Conservation (phyloP, 37 sponge, comb jelly and placozoan species). For the Amphimedon queenslandica region DNA sequence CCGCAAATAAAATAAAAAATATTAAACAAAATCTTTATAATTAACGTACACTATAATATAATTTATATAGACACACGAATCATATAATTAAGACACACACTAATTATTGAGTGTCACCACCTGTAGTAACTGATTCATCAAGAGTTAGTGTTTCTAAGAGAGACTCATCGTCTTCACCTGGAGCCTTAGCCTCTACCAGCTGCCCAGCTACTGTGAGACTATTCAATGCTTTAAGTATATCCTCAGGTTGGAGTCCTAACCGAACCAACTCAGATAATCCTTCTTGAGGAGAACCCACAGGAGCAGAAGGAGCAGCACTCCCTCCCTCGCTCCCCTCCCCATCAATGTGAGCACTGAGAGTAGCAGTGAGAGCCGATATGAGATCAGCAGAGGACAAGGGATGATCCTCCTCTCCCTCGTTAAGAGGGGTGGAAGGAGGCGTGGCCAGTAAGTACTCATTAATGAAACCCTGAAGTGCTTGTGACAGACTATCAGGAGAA, state of each 20-base stretch:
- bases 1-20: no score
- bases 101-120: no score
- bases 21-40: no score
- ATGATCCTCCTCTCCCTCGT: not conserved
- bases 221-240: constrained; percentile 43
- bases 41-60: no score
- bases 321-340: not conserved
- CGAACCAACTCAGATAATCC: constrained; percentile 24
- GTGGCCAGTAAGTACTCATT: constrained; percentile 7
- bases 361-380: constrained; percentile 33
- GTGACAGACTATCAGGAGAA: not conserved
- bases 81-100: no score
- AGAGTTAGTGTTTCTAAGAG: no score
- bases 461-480: not conserved
- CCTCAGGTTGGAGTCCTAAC: constrained; percentile 47
- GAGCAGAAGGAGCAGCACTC: constrained; percentile 23
- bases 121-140: no score
- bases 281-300: constrained; percentile 38
- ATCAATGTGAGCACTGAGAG: not conserved
- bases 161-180: no score
- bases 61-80: no score
- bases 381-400: constrained; percentile 45
- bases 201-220: no score
- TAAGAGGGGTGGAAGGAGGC: constrained; percentile 56
- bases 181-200: no score